Base-by-base conservation (phyloP, 2,797 vertebrate genomes). In the Gallinago stenura region DNA sequence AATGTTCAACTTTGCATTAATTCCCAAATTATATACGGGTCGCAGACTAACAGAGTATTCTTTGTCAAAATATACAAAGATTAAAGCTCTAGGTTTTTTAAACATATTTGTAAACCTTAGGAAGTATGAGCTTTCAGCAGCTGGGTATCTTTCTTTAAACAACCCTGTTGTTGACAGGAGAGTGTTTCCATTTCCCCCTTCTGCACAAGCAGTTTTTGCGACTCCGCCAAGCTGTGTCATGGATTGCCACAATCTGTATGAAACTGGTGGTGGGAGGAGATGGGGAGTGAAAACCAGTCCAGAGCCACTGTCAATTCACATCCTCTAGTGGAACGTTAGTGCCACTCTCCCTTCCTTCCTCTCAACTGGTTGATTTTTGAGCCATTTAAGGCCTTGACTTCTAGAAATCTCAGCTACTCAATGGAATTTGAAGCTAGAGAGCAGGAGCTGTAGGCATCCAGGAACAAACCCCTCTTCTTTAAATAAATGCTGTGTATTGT, bases 71-170 rank as follows among this genome's bases (percentile, higher is more conserved):
- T 89, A 95, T 7, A 81, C 71, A 64, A 43, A 89, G 87, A 91
- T 91, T 89, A 92, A 93, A 88, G 82, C 72, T 69, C 50, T 50
- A 46, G 56, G 65, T 81, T 91, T 68, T 64, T 79, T 77, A 21
- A 91, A 90, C 73, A 20, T 72, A 37, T 87, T 79, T 93, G 83
- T 95, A 93, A 95, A 93, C 86, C 70, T 68, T 15, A 69, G 30
- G 87, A 93, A 70, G 54, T 69, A 31, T 33, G 57, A 69, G 54
- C 93, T 94, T 96, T 91, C 83, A 91, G 93, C 89, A 96, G 86
- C 82, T 81, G 90, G 66, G 37, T 77, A 46, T 84, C 79, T 96
- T 90, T 88, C 79, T 90, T 95, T 83, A 91, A 95, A 92, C 61
- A 90, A 45, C 57, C 1, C 1, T 73, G 30, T 72, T 87, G 79